These are phyloP conservation scores for Myiagra hebetior DNA, from an alignment of 2,113 vertebrate genomes.

Conservation along the genomic window DNA sequence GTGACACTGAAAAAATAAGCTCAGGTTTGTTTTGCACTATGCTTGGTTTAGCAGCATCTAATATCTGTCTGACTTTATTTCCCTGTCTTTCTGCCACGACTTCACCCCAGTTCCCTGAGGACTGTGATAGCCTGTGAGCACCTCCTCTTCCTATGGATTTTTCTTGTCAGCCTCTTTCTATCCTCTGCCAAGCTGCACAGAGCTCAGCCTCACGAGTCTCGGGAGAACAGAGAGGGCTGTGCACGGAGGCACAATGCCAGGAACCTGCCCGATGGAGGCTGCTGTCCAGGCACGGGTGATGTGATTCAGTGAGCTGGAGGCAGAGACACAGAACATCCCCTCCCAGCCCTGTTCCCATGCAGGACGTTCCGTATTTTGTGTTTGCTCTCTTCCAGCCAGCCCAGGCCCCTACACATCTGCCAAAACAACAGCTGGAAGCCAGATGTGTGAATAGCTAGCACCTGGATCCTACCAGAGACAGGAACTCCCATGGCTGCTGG, in stretches of 20 bases:
- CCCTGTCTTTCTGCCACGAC: not conserved
- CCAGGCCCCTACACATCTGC: not conserved
- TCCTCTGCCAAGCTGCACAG: not conserved
- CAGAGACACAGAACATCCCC: not conserved
- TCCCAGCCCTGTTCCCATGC: not conserved
- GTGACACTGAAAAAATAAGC: not conserved
- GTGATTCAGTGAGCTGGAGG: not conserved
- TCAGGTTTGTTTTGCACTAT: not conserved
- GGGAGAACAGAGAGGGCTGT: not conserved
- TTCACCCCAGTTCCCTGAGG: not conserved
- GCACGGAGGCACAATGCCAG: not conserved
- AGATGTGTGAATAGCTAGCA: not conserved
- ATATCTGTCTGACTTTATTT: not conserved
- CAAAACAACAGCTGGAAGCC: not conserved
- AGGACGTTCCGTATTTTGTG: not conserved
- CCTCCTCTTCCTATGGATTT: not conserved
- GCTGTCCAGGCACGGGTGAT: not conserved
- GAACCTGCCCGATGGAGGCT: not conserved
- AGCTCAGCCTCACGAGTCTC: not conserved
- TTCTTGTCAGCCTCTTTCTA: not conserved
- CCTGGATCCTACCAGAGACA: not conserved
- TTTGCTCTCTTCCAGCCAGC: not conserved
- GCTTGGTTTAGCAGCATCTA: not conserved
- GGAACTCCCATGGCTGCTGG: not conserved
- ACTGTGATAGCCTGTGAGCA: not conserved